Base-by-base conservation (phyloP, 2,888 invertebrate genomes). In the Tachina fera region DNA sequence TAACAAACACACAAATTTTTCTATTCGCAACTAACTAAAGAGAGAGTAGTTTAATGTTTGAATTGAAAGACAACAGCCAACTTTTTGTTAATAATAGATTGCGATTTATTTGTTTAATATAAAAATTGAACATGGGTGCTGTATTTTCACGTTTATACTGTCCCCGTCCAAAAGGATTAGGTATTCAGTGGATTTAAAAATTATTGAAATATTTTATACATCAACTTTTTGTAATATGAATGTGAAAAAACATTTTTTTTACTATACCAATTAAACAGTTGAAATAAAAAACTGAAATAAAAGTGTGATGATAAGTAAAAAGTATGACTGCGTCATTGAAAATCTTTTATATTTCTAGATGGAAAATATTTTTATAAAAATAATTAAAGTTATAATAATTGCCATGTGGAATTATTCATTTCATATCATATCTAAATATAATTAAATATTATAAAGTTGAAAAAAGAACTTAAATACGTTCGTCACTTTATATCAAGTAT, bases 121-220 rank as follows among this genome's bases (percentile, higher is more conserved):
- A 39, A 8, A 31, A 39, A 58, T 47, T 14, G 4, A 22, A 65
- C 0, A 77, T 76, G 76, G 82, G 82, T 14, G 65, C 75, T 16
- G 22, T 71, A 58, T 49, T 83, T 16, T 83, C 82, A 49, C 82
- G 82, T n/a, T 63, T 83, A 43, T 71, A 71, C 71, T 77, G 71
- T 72, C 70, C 58, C 5, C 71, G 71, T 1, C 76, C 82, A 51
- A 83, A 71, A 77, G 71, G 56, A 65, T 71, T 77, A 71, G 76
- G 71, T 76, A 83, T 58, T 58, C 31, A 31, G 1, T 14, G 31
- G 14, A 39, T 8, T 58, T 8, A 22, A 11, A 31, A n/a, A 22
- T 56, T 10, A 6, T 11, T 31, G 5, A 31, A 31, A 31, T 31
- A 31, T 31, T 31, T 31, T 31, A 31, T 31, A 31, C 5, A 6